A percentile compares a stretch with the other conserved stretches of the same genome.
Conservation (phyloP, 2,113 vertebrate genomes). For the Callaeas wilsoni region DNA sequence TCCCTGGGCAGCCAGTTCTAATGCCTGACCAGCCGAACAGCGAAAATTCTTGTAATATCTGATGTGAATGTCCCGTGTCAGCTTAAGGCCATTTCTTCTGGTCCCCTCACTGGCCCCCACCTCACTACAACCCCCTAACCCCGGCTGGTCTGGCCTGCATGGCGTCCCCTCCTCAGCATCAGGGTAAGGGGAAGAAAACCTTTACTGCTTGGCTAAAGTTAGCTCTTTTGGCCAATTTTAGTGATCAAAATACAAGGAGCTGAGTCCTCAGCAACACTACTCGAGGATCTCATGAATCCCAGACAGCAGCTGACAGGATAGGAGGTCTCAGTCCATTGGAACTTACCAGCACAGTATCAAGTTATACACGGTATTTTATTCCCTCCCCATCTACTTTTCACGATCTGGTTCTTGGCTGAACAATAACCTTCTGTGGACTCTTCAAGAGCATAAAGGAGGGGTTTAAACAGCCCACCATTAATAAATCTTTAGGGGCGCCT, state of each 20-base stretch:
- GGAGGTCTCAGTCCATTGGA: neutral
- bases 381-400: neutral
- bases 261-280: too few relatives aligned
- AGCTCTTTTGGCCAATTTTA: neutral
- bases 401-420: neutral
- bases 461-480: neutral
- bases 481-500: neutral
- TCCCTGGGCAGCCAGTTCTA: neutral
- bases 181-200: rapidly evolving
- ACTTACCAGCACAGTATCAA: too few relatives aligned
- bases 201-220: rapidly evolving
- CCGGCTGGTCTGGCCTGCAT: rapidly evolving
- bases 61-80: too few relatives aligned
- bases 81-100: too few relatives aligned
- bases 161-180: rapidly evolving
- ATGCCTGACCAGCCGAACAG: too few relatives aligned
- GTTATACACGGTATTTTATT: rapidly evolving
- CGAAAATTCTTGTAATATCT: rapidly evolving
- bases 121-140: rapidly evolving
- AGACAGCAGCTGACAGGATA: neutral
- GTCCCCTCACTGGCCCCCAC: neutral
- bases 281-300: neutral
- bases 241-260: neutral
- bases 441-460: neutral
- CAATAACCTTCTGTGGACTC: neutral